phyloP scores from a whole-genome alignment of 2,113 vertebrate species.

The Lophochroa leadbeateri region DNA sequence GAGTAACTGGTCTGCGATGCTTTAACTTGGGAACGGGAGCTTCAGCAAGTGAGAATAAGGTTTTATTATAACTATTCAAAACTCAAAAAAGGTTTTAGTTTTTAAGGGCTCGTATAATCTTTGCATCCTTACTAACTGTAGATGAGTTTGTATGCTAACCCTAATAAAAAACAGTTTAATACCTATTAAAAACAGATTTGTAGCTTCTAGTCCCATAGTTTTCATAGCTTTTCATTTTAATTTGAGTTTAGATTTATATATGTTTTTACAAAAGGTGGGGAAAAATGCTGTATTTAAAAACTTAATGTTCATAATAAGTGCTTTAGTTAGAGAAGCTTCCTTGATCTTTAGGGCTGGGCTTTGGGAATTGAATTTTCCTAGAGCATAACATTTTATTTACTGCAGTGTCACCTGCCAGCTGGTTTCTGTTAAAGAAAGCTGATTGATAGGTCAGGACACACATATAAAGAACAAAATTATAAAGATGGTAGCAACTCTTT shows the following conservation, averaged over 20 bases:
- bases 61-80: background rate
- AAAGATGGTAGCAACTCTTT: background rate
- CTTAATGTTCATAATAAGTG: background rate
- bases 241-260: background rate
- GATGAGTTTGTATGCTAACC: background rate
- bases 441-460: background rate
- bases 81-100: background rate
- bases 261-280: background rate
- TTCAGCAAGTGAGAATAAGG: background rate
- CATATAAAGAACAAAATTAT: background rate
- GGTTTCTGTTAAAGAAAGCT: background rate
- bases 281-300: background rate
- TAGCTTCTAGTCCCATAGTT: background rate
- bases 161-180: background rate
- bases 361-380: conserved; percentile 39
- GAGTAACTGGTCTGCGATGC: background rate
- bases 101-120: background rate
- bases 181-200: background rate
- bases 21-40: background rate
- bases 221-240: background rate
- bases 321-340: background rate
- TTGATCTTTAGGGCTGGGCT: conserved; percentile 14
- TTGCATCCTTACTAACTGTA: background rate
- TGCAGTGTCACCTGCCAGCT: conserved; percentile 11
- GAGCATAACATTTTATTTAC: conserved; percentile 39